Conservation (phyloP, 1,140 invertebrate species). For the Drosophila erecta region DNA sequence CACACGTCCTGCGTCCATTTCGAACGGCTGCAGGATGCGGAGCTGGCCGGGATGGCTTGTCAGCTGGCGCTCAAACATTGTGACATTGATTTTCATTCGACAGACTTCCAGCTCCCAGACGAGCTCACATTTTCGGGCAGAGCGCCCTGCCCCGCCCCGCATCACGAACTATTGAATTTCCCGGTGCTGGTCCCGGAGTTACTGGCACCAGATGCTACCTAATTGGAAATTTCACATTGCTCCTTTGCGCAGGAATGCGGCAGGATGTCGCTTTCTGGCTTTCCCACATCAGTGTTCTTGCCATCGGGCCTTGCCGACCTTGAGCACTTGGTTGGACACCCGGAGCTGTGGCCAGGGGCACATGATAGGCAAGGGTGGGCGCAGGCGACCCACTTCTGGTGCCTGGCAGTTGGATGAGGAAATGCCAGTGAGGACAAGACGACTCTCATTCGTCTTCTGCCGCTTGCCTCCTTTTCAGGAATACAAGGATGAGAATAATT, state of each 20-base stretch:
- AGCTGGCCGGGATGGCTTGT: conserved; percentile 34
- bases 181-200: conserved; percentile 55
- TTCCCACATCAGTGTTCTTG: conserved; percentile 6
- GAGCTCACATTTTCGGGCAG: conserved; percentile 47
- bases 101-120: background rate
- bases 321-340: background rate
- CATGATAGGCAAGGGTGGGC: background rate
- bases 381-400: too few species aligned
- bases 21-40: background rate
- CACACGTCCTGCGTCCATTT: too few species aligned
- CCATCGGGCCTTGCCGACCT: background rate
- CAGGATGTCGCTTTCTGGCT: conserved; percentile 31
- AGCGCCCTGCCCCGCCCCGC: background rate
- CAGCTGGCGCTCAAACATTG: conserved; percentile 29
- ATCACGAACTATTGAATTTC: conserved; percentile 33
- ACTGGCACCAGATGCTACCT: conserved; percentile 69
- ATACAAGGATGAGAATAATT: too few species aligned
- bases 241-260: conserved; percentile 51
- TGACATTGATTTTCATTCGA: conserved; percentile 76
- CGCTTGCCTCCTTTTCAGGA: too few species aligned
- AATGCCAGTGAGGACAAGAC: background rate
- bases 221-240: conserved; percentile 68
- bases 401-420: background rate
- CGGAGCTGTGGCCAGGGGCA: background rate
- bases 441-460: too few species aligned